phyloP scores from a whole-genome alignment of 2,888 invertebrate species.

The Drosophila mimetica region DNA sequence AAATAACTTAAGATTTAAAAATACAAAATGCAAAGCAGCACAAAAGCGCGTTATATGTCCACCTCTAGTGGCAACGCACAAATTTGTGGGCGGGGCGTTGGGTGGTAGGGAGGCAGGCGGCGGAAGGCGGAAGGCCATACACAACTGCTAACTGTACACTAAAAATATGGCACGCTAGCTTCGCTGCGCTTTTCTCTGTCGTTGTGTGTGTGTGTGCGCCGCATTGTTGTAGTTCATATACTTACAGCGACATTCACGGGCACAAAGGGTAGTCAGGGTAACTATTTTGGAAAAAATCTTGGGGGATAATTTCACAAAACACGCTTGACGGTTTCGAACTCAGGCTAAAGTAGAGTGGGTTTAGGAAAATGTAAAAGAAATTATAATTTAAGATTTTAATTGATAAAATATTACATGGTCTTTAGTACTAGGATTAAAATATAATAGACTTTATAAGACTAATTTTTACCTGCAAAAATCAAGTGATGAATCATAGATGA shows the following conservation, averaged over 20 bases:
- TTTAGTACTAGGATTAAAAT: too few species aligned
- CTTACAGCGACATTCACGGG: neutral
- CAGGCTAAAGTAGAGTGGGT: too few species aligned
- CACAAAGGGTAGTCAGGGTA: conserved; percentile 18
- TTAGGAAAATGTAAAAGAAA: too few species aligned
- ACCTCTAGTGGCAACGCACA: conserved; percentile 4
- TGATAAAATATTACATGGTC: too few species aligned
- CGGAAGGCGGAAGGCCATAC: conserved; percentile 9
- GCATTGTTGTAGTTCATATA: conserved; percentile 36
- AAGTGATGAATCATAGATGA: too few species aligned
- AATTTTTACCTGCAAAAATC: too few species aligned
- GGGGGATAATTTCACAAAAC: neutral
- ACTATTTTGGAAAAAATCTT: neutral
- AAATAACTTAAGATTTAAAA: too few species aligned
- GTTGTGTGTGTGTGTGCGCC: neutral
- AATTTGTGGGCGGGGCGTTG: neutral
- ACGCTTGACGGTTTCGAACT: neutral
- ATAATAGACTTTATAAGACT: too few species aligned
- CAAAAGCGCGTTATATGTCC: neutral
- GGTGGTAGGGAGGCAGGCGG: neutral
- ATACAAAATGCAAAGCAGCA: neutral
- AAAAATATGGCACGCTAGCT: conserved; percentile 62
- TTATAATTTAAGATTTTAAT: too few species aligned
- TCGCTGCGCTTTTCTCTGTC: conserved; percentile 4
- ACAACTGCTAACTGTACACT: conserved; percentile 67